Evolutionary conservation across 2,888 invertebrate species (phyloP), one percentile per base, ranked within the genome.

Genomic region (Ferdinandea cuprea): DNA sequence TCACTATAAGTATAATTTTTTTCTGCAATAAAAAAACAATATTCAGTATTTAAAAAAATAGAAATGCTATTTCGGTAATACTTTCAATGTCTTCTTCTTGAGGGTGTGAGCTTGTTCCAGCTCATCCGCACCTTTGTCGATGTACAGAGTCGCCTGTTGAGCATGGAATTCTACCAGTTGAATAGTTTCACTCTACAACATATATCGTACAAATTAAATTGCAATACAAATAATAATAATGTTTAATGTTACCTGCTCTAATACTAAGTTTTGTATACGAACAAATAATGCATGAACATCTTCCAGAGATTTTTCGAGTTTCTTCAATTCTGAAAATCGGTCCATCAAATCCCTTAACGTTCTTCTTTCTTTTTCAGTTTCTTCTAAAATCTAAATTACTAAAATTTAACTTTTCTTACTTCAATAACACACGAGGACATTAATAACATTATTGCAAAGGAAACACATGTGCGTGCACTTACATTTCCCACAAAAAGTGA

Each of bases 401-500:
- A 76, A 83, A 85, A 69, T 76, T 59, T 79, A 73, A 85, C 69
- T 35, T 63, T 74, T 71, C 71, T 69, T 63, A 78, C 25, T 63
- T 68, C 28, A 68, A 59, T 61, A 46, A 63, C 37, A 54, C 40
- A 37, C n/a, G n/a, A 13, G 30, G 11, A 40, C 32, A 54, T 11
- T 32, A 7, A 28, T 9, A 44, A 9, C n/a, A 37, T 7, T 15
- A 15, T 19, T 40, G 17, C 28, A 9, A 19, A 54, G 42, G 37
- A 35, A 25, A 44, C 7, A 19, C 44, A 44, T 44, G 19, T 66
- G 17, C 37, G 19, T 66, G 17, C 37, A 88, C 88, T 88, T 87
- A 91, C 91, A 89, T 91, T 91, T 66, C 90, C 91, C 25, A 90
- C 90, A 87, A 91, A 91, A 35, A 91, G 87, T 76, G 90, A 90